Conservation (phyloP, 1,140 invertebrate species). For the Odontomachus brunneus region DNA sequence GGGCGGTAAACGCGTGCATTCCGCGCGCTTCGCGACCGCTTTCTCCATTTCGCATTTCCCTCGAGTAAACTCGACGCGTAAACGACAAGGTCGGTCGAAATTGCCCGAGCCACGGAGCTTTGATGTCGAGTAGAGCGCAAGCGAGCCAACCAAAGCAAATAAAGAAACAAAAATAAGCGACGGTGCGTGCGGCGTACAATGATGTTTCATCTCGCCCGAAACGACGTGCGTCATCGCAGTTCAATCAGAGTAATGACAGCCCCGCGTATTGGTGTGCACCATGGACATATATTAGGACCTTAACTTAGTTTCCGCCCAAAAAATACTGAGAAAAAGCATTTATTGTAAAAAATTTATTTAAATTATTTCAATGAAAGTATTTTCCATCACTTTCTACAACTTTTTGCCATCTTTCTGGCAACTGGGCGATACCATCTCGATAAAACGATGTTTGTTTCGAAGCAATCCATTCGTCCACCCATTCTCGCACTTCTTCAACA, state of each 20-base stretch:
- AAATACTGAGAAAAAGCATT: no score
- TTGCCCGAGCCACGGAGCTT: constrained; percentile 36
- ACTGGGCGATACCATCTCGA: no score
- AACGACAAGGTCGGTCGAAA: constrained; percentile 59
- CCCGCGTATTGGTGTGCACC: no score
- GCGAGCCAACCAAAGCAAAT: constrained; percentile 21
- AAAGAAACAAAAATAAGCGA: constrained; percentile 45
- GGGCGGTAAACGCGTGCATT: constrained; percentile 33
- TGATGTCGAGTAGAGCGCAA: constrained; percentile 37
- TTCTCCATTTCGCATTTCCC: constrained; percentile 53
- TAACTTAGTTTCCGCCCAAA: no score
- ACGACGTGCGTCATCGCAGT: background rate
- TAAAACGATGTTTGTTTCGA: no score
- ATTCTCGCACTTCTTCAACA: no score
- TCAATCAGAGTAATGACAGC: constrained; percentile 14
- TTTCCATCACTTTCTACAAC: no score
- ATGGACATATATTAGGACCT: no score
- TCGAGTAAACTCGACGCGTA: constrained; percentile 56
- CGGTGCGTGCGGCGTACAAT: background rate
- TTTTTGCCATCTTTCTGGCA: no score
- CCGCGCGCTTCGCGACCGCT: constrained; percentile 4
- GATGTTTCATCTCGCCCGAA: background rate
- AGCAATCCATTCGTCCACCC: no score
- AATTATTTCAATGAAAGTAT: no score
- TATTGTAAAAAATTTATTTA: no score